Percentiles rank a stretch among this genome's conserved stretches.
Conservation (phyloP, 2,113 vertebrate genomes). For the human region GRCh38 chr6:167745001-167745500, state of each 20-base stretch:
- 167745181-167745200: fast-evolving
- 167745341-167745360: background rate
- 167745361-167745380: background rate
- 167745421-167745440: fast-evolving
- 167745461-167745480: fast-evolving
- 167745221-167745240: background rate
- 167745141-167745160: too few species aligned
- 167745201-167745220: background rate
- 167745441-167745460: background rate
- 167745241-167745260: fast-evolving
- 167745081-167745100: fast-evolving
- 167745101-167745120: background rate
- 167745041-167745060: fast-evolving
- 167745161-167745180: background rate
- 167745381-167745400: too few species aligned
- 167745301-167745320: background rate
- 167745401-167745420: fast-evolving
- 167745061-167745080: fast-evolving
- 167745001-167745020: fast-evolving
- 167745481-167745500: background rate
- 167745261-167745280: background rate
- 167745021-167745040: fast-evolving
- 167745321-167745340: background rate
- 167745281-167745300: background rate
- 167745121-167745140: background rate